Base-by-base conservation (phyloP, 2,888 invertebrate species). In the Taenaris catops region DNA sequence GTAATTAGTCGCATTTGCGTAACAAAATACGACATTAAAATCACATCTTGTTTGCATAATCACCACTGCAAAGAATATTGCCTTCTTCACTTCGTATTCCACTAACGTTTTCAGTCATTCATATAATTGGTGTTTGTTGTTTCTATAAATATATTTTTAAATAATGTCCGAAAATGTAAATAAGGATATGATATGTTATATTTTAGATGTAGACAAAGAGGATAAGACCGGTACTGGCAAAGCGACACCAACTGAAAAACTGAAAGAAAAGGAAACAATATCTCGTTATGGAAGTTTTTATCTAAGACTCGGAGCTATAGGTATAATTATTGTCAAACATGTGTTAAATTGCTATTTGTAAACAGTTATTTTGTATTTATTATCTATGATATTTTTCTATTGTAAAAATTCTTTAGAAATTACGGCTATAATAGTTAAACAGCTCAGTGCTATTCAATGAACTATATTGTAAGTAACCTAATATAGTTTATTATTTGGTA, bases 211-310 rank as follows among this genome's bases (percentile, higher is more conserved):
- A 33, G 69, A 71, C 32, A 74, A 69, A 51, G 75, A 74, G 37
- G 83, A 81, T 26, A 75, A 57, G 53, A 74, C 60, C 46, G 71
- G 54, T 48, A 72, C 58, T 38, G 72, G 55, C 5, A 80, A 71
- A 67, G 50, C 52, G 17, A 63, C 66, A 19, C 70, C 70, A n/a
- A 64, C 39, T 42, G 75, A 74, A 44, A 79, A 67, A 62, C 49
- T 53, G 41, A 83, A 78, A 55, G 58, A 53, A 36, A 84, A 84
- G 50, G 80, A 80, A 49, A 62, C 44, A 42, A 72, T 84, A 50
- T 75, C 84, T 21, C 66, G 93, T 53, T 95, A 94, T 63, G 96
- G 95, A 29, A 95, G 95, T 72, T 96, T 96, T 72, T 96, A 96
- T 75, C 87, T 96, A 32, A 89, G 95, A 51, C 90, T 96, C 19